Evolutionary conservation across 2,888 invertebrate genomes (phyloP).

Genomic region (Nomada ruficornis): DNA sequence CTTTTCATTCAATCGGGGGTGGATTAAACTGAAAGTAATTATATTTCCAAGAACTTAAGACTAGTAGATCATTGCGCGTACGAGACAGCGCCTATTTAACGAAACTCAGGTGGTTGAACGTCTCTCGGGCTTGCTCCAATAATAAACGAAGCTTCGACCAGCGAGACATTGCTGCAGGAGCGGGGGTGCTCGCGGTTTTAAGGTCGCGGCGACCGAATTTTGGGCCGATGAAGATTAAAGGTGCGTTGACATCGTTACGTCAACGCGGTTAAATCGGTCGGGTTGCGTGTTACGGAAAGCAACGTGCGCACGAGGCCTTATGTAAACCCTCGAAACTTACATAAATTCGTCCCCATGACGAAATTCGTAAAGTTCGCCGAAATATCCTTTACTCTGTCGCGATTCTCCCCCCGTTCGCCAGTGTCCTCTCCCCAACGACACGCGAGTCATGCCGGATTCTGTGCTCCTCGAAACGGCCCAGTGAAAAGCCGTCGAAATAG

Average conservation of each 20-base stretch:
- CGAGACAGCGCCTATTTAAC: too few relatives aligned
- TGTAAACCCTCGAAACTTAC: slow-evolving; percentile 66
- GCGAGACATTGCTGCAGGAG: not conserved
- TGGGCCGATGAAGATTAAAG: slow-evolving; percentile 25
- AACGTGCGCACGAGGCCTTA: slow-evolving; percentile 50
- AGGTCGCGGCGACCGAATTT: slow-evolving; percentile 27
- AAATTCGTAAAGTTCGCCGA: not conserved
- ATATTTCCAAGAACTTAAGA: not conserved
- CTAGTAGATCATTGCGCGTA: too few relatives aligned
- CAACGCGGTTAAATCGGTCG: slow-evolving; percentile 44
- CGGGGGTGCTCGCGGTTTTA: slow-evolving; percentile 19
- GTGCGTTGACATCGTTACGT: slow-evolving; percentile 49
- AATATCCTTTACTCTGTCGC: not conserved
- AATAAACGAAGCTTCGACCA: slow-evolving; percentile 6
- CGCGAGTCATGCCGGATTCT: too few relatives aligned
- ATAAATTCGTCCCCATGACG: slow-evolving; percentile 53
- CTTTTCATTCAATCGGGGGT: too few relatives aligned
- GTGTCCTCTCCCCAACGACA: too few relatives aligned
- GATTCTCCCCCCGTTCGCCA: too few relatives aligned
- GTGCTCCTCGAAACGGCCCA: too few relatives aligned
- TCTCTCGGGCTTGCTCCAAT: not conserved
- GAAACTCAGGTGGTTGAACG: slow-evolving; percentile 7
- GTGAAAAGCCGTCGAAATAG: slow-evolving; percentile 21
- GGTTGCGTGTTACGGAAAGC: slow-evolving; percentile 45
- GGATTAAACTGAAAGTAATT: not conserved